phyloP scores from a whole-genome alignment of 2,797 vertebrate genomes.

The Acropternis orthonyx region DNA sequence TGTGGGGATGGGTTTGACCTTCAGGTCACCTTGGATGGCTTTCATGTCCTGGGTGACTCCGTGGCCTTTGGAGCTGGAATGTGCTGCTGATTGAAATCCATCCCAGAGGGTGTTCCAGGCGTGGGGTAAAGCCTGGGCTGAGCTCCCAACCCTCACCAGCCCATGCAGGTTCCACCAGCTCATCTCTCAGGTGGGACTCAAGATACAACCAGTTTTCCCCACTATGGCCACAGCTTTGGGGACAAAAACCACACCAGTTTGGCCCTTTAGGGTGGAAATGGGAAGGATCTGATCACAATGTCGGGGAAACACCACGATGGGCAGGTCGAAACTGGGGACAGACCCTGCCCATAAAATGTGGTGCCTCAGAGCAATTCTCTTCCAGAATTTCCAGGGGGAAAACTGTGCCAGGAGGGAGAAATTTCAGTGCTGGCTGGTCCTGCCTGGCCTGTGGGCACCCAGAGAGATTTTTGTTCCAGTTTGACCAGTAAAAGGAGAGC shows the following conservation, averaged over 20 bases:
- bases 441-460: neutral
- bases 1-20: neutral
- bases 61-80: neutral
- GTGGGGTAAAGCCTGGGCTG: neutral
- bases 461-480: neutral
- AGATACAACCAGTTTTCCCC: neutral
- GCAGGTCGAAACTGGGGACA: neutral
- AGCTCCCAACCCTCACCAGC: neutral
- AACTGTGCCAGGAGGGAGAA: neutral
- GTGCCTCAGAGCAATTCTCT: neutral
- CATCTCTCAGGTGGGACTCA: too few relatives aligned
- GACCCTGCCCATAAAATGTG: accelerated
- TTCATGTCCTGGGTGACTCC: neutral
- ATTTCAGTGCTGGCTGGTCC: neutral
- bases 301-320: accelerated
- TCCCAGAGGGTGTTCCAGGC: neutral
- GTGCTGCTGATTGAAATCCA: neutral
- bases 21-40: neutral
- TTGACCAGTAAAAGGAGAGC: neutral
- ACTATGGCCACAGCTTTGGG: neutral
- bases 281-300: neutral
- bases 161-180: too few relatives aligned
- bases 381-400: neutral
- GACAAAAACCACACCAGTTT: neutral
- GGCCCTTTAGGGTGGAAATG: neutral